These are phyloP conservation scores for Erebia palarica DNA, from an alignment of 2,888 invertebrate genomes.

Conservation along the genomic window DNA sequence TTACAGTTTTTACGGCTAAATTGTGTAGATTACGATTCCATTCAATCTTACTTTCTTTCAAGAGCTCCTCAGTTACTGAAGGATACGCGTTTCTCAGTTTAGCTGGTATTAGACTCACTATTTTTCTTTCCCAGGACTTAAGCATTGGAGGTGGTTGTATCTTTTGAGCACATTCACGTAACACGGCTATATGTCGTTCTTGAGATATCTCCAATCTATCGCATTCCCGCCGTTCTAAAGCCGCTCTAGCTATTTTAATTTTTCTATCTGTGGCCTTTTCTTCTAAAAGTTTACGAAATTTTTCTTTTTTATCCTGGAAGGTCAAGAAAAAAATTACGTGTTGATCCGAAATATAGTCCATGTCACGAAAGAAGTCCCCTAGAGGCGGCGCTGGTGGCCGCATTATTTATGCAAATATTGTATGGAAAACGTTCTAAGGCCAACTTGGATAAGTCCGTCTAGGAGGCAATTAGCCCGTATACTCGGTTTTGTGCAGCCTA, in stretches of 20 bases:
- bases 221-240: conserved; percentile 60
- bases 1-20: conserved; percentile 84
- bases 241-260: conserved; percentile 61
- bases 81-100: conserved; percentile 82
- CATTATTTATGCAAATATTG: no score
- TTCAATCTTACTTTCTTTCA: conserved; percentile 81
- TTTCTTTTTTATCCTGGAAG: conserved; percentile 71
- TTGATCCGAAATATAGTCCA: neutral
- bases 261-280: conserved; percentile 68
- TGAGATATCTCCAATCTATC: conserved; percentile 77
- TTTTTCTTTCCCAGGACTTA: conserved; percentile 83
- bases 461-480: no score
- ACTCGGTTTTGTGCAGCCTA: no score
- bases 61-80: conserved; percentile 74
- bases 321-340: neutral
- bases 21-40: conserved; percentile 84
- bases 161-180: conserved; percentile 81
- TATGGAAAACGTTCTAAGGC: no score
- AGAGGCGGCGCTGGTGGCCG: no score
- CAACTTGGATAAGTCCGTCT: no score
- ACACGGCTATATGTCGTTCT: conserved; percentile 75
- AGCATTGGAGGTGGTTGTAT: conserved; percentile 84
- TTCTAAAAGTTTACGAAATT: conserved; percentile 67
- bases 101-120: conserved; percentile 80
- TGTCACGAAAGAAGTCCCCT: no score